Conservation (phyloP, 2,888 invertebrate species). For the Trichacis sp. region DNA sequence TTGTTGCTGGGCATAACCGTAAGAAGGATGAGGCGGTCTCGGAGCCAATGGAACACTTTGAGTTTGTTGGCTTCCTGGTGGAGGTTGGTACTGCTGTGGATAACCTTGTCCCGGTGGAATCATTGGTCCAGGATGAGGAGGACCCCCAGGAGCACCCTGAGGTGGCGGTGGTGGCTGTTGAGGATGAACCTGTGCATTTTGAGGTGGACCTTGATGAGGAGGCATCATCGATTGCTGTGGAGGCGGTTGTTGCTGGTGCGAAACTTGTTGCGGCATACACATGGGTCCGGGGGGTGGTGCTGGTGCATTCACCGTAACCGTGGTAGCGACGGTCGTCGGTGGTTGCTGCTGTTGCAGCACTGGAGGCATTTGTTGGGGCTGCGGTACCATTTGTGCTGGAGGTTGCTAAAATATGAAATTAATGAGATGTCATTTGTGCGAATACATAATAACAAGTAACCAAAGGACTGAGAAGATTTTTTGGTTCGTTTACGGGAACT, state of each 20-base stretch:
- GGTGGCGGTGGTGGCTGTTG: conserved; percentile 57
- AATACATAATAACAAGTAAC: no score
- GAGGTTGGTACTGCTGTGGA: conserved; percentile 64
- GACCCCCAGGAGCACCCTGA: conserved; percentile 42
- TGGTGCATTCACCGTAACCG: conserved; percentile 23
- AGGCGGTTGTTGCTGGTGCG: conserved; percentile 41
- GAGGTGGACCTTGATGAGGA: conserved; percentile 57
- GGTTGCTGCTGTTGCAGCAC: conserved; percentile 12
- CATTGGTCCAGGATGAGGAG: conserved; percentile 57
- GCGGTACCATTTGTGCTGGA: conserved; percentile 47
- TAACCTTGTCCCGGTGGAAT: conserved; percentile 66
- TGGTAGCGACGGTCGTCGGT: conserved; percentile 16
- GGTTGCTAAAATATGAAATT: no score
- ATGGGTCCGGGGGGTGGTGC: conserved; percentile 17
- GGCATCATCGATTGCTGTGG: conserved; percentile 59
- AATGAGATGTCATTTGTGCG: no score
- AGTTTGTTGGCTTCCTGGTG: conserved; percentile 63
- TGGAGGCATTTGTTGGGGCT: conserved; percentile 45
- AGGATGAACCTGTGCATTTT: conserved; percentile 53
- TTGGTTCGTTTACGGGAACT: neutral
- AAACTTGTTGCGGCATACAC: conserved; percentile 34
- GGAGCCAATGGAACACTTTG: conserved; percentile 72
- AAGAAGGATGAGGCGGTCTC: conserved; percentile 72
- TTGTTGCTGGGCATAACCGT: conserved; percentile 69
- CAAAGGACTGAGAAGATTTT: no score